Conservation (phyloP, 64 coral and sea anemone species). For the Platygyra sinensis region DNA sequence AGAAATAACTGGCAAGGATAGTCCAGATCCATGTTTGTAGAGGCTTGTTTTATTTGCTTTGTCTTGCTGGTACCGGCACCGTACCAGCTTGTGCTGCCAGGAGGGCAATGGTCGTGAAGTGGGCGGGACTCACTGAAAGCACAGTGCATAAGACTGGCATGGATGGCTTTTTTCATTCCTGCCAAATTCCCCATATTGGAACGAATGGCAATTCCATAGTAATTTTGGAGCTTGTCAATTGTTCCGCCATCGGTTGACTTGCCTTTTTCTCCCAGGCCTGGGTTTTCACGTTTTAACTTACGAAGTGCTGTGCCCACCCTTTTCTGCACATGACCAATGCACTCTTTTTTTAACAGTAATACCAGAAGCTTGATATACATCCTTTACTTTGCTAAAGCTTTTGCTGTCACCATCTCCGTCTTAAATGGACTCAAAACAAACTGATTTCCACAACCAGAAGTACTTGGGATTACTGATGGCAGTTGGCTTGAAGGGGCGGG, state of each 20-base stretch:
- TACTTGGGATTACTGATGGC: background rate
- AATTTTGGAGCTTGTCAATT: no score
- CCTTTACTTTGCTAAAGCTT: background rate
- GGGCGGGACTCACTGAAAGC: background rate
- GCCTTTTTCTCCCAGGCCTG: background rate
- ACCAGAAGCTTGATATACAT: background rate
- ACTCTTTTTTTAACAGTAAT: conserved; percentile 7
- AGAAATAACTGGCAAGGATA: conserved; percentile 14
- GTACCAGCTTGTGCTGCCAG: conserved; percentile 40
- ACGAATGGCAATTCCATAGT: no score
- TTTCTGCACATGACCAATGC: conserved; percentile 6
- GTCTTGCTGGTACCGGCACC: conserved; percentile 37
- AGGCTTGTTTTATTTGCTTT: conserved; percentile 23
- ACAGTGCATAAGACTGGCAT: conserved; percentile 39
- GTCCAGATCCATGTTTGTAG: conserved; percentile 47
- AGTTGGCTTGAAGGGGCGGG: background rate
- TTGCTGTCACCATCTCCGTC: conserved; percentile 1
- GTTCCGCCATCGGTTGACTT: no score
- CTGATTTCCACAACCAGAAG: background rate
- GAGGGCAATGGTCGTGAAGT: conserved; percentile 17
- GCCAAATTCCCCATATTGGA: no score
- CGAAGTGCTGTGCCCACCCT: conserved; percentile 8
- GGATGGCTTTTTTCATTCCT: conserved; percentile 48
- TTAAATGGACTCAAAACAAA: no score
- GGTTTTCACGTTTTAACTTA: conserved; percentile 20